These are phyloP conservation scores for Eupithecia pulchellata DNA, from an alignment of 2,888 invertebrate species.

Conservation along the genomic window DNA sequence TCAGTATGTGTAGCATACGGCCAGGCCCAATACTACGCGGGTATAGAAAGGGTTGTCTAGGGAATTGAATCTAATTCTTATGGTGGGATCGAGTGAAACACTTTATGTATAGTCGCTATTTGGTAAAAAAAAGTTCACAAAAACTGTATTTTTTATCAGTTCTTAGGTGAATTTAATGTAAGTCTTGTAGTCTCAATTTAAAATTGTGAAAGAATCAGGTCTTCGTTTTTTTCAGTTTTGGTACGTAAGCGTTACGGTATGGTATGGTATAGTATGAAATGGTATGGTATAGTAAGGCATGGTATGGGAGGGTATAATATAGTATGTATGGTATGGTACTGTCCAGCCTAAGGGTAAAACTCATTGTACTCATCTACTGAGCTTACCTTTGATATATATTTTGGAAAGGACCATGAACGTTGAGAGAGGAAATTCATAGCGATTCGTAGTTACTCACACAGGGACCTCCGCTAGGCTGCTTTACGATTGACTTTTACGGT, in stretches of 20 bases:
- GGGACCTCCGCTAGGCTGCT: too few species aligned
- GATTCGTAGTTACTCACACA: too few species aligned
- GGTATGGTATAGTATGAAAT: background rate
- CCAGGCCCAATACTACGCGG: too few species aligned
- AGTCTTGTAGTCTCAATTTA: background rate
- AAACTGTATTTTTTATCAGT: background rate
- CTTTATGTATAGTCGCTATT: background rate
- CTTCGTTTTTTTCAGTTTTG: background rate
- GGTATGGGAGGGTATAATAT: too few species aligned
- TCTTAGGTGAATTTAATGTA: background rate
- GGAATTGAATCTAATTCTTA: background rate
- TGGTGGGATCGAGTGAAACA: background rate
- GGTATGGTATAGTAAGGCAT: too few species aligned
- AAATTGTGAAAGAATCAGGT: too few species aligned
- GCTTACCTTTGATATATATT: background rate
- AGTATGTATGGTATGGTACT: too few species aligned
- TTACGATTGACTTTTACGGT: too few species aligned
- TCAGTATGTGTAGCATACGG: too few species aligned
- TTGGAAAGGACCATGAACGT: background rate
- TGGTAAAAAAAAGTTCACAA: background rate
- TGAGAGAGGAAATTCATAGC: too few species aligned
- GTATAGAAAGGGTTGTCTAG: too few species aligned
- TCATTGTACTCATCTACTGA: background rate
- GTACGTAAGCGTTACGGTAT: background rate
- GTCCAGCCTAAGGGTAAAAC: too few species aligned